Evolutionary conservation across 2,113 vertebrate species (phyloP), one percentile per base, ranked within the genome.

Genomic region (Conger conger): DNA sequence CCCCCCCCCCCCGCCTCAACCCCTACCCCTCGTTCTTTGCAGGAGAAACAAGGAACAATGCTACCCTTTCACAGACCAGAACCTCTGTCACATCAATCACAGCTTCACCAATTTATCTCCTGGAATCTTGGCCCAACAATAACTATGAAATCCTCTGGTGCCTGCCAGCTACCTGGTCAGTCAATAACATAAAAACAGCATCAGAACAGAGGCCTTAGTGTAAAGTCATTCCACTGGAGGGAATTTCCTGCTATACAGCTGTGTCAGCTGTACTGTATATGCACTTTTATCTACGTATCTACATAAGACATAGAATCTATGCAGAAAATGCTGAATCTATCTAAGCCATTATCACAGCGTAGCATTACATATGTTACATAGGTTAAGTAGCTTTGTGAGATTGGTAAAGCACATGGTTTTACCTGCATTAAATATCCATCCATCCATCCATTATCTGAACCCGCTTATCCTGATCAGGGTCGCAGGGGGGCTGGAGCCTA

Each of bases 41-140:
- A 11, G 68, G n/a, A 33, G 68, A 73, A 6, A 73, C 7, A 30
- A 57, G 38, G 86, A 92, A 93, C 90, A 93, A 91, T 90, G 87
- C 76, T 27, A n/a, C 83, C 86, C 90, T 90, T 94, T 93, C 88
- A 93, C 54, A 54, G 82, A 80, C 86, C 87, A 85, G 91, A 91
- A 88, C 86, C 82, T 88, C 84, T 68, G 81, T 80, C 80, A 81
- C 84, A 87, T 87, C 85, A 86, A 88, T 40, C 23, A 33, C n/a
- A 73, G 86, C 83, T 92, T 77, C 88, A 84, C 37, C 15, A 42
- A 36, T 83, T 79, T 68, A 76, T 86, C 85, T 35, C 45, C 85
- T n/a, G 76, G 23, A 89, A 81, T 33, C 81, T 87, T 84, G 82
- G 84, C 78, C 53, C 8, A 73, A 73, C 68, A 73, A 33, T 33